Evolutionary conservation across 1,140 invertebrate species (phyloP), one percentile per base, ranked within the genome.

Genomic region (Drosophila micromelanica): DNA sequence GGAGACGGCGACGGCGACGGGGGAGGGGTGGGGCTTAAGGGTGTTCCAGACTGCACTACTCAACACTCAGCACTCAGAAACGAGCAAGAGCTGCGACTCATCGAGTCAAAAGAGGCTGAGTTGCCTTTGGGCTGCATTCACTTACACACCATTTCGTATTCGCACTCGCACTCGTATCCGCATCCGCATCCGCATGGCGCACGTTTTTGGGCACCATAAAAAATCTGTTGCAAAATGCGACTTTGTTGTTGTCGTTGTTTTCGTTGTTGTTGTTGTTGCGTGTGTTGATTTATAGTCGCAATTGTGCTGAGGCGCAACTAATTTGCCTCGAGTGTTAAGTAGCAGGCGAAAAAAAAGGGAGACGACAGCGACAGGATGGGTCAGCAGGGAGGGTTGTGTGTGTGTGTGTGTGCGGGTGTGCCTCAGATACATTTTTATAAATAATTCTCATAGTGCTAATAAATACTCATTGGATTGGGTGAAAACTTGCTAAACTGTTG

Each of bases 291-390:
- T 86, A 86, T 87, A 67, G 74, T 73, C 68, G 69, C 79, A 85
- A 70, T 77, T 73, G 76, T 65, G 79, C 70, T 57, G 73, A 76
- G 81, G 80, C 82, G 82, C 82, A 87, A 76, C 82, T 87, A 87
- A 87, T 87, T 87, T 89, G 84, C 84, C 75, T 60, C 84, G 78
- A 76, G 82, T 89, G 82, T 76, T 87, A 87, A 87, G 82, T 82
- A 82, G 84, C 84, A 37, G 37, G 55, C 48, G 63, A 48, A 43
- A 56, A 48, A n/a, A 65, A 56, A 48, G 15, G 38, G 27, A 30
- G 46, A 51, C 52, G 37, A 55, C 32, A 38, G 37, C 35, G 9
- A 27, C n/a, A 38, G 32, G 5, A 7, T 12, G 13, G 12, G 49
- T 17, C 15, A 1, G 7, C 15, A 1, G 7, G 8, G 13, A 3